A percentile compares a stretch with the other conserved stretches of the same genome.
Conservation (phyloP, 2,113 vertebrate genomes). For the Corythornis vintsioides region DNA sequence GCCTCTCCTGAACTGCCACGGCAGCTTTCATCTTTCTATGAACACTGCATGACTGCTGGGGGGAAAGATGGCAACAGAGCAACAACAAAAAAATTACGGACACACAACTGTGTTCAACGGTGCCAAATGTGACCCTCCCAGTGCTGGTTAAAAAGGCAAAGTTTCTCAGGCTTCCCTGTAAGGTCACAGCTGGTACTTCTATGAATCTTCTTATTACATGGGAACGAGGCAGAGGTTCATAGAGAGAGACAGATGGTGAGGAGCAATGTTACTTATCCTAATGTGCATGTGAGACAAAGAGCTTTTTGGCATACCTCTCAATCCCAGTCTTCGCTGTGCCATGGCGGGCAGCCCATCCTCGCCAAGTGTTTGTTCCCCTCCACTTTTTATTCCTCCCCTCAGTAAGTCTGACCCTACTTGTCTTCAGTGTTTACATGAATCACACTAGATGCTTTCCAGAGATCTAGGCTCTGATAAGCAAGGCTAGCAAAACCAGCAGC, state of each 20-base stretch:
- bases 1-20: not conserved
- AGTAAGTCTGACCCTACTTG: not conserved
- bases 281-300: constrained; percentile 68
- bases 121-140: constrained; percentile 33
- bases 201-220: constrained; percentile 64
- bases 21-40: not conserved
- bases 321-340: not conserved
- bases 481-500: constrained; percentile 12
- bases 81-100: constrained; percentile 11
- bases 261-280: constrained; percentile 66
- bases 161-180: constrained; percentile 62
- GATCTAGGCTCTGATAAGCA: constrained; percentile 22
- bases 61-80: not conserved
- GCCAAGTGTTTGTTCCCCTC: constrained; percentile 31
- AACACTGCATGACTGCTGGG: not conserved
- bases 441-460: not conserved
- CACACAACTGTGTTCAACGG: not conserved
- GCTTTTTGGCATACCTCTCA: constrained; percentile 59
- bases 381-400: not conserved
- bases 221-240: constrained; percentile 60
- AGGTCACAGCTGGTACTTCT: constrained; percentile 66
- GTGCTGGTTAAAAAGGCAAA: constrained; percentile 45
- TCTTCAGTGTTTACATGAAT: not conserved
- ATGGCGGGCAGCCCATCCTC: not conserved
- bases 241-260: constrained; percentile 67